These are phyloP conservation scores for Drosophila rubida DNA, from an alignment of 2,888 invertebrate species.

Conservation along the genomic window DNA sequence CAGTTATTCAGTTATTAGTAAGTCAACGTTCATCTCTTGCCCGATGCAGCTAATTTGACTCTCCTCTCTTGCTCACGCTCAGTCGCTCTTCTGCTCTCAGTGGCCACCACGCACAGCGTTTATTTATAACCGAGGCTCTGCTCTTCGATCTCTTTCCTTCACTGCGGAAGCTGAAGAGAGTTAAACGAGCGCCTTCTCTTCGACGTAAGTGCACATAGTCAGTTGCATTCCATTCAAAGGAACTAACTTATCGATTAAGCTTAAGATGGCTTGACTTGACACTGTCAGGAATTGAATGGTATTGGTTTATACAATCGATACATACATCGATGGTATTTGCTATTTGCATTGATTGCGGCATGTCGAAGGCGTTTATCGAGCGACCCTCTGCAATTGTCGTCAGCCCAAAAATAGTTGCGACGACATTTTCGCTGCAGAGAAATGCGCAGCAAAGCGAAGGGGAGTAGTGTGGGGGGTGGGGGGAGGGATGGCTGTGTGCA, in stretches of 20 bases:
- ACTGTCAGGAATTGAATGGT: too few species aligned
- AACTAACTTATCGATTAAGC: too few species aligned
- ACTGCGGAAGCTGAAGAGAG: neutral
- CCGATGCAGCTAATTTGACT: neutral
- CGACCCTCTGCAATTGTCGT: constrained; percentile 22
- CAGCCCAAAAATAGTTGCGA: constrained; percentile 38
- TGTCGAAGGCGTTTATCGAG: neutral
- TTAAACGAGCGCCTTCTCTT: neutral
- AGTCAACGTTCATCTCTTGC: constrained; percentile 32
- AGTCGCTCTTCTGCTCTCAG: neutral
- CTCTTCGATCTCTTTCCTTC: constrained; percentile 8
- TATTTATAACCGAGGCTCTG: constrained; percentile 33
- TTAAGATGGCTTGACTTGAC: too few species aligned
- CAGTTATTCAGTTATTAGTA: constrained; percentile 36
- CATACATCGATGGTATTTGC: too few species aligned
- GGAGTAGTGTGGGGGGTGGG: too few species aligned
- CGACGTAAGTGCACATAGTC: neutral
- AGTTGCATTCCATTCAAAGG: neutral
- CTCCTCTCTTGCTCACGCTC: neutral
- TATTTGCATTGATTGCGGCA: neutral
- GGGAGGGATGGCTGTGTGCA: neutral
- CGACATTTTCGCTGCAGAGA: constrained; percentile 31
- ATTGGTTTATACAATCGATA: too few species aligned
- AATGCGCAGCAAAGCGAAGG: neutral
- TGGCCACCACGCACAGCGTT: constrained; percentile 9